Conservation (phyloP, 2,888 invertebrate species). For the Erannis defoliaria region DNA sequence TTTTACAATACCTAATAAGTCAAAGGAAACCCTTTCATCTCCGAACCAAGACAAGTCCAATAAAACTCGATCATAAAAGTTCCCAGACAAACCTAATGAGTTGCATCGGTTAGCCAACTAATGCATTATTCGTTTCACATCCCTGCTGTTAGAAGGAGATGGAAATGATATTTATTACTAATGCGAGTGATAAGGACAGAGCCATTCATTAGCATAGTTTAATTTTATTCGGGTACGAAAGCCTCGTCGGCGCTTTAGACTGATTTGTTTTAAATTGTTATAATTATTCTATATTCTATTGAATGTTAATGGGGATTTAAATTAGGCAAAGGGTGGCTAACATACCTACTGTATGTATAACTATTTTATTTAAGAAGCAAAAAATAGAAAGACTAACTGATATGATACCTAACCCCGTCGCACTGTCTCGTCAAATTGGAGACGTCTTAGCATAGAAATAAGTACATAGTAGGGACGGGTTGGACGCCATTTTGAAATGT, state of each 20-base stretch:
- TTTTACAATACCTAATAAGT: slow-evolving; percentile 15
- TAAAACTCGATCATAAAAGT: slow-evolving; percentile 43
- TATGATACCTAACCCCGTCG: no score
- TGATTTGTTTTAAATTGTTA: slow-evolving; percentile 53
- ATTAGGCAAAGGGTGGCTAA: not conserved
- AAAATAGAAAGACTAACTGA: no score
- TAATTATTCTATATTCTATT: slow-evolving; percentile 47
- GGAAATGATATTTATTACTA: slow-evolving; percentile 21
- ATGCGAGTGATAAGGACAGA: slow-evolving; percentile 44
- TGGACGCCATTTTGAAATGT: no score
- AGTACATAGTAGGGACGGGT: no score
- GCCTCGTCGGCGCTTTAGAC: slow-evolving; percentile 43
- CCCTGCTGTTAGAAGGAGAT: slow-evolving; percentile 46
- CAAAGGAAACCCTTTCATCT: slow-evolving; percentile 6
- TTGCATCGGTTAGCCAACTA: slow-evolving; percentile 54
- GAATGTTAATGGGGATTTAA: slow-evolving; percentile 47
- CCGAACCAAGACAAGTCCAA: slow-evolving; percentile 42
- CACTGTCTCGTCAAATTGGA: no score
- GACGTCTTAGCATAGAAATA: no score
- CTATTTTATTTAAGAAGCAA: no score
- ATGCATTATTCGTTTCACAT: slow-evolving; percentile 58
- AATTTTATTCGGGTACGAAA: slow-evolving; percentile 46
- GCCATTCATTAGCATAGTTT: slow-evolving; percentile 51
- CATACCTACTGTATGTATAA: not conserved
- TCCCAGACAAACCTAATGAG: slow-evolving; percentile 53